phyloP scores from a whole-genome alignment of 2,888 invertebrate genomes.

The Phortica magna region DNA sequence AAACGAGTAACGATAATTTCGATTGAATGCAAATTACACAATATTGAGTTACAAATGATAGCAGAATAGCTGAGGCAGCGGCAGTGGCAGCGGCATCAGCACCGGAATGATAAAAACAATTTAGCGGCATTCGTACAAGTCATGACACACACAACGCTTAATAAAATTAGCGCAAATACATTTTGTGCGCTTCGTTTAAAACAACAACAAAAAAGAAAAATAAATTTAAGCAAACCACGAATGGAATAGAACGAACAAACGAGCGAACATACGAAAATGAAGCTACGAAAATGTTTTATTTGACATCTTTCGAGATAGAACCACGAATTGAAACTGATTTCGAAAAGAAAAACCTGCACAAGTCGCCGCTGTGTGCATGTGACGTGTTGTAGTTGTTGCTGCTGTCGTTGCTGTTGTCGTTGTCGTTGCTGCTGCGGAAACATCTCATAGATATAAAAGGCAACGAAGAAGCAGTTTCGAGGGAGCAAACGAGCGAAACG shows the following conservation, averaged over 20 bases:
- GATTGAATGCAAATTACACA: background rate
- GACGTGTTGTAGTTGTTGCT: background rate
- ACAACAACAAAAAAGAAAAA: background rate
- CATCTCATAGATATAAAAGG: background rate
- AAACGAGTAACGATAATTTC: no score
- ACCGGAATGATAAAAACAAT: background rate
- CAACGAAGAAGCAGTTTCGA: conserved; percentile 18
- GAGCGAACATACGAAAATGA: background rate
- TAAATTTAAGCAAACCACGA: background rate
- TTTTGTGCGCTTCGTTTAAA: background rate
- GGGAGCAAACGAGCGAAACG: background rate
- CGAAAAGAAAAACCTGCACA: conserved; percentile 64
- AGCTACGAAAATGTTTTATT: conserved; percentile 11
- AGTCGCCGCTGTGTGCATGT: conserved; percentile 19
- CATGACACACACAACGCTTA: background rate
- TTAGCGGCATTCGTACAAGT: conserved; percentile 5
- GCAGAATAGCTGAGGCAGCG: background rate
- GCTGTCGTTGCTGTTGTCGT: background rate
- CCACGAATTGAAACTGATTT: conserved; percentile 70
- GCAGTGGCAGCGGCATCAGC: background rate
- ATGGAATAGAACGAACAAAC: background rate
- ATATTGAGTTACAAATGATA: background rate
- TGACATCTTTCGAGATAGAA: conserved; percentile 65
- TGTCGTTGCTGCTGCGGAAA: background rate
- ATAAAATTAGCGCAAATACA: background rate